Evolutionary conservation across 2,797 vertebrate species (phyloP).

Genomic region (Anabacerthia variegaticeps): DNA sequence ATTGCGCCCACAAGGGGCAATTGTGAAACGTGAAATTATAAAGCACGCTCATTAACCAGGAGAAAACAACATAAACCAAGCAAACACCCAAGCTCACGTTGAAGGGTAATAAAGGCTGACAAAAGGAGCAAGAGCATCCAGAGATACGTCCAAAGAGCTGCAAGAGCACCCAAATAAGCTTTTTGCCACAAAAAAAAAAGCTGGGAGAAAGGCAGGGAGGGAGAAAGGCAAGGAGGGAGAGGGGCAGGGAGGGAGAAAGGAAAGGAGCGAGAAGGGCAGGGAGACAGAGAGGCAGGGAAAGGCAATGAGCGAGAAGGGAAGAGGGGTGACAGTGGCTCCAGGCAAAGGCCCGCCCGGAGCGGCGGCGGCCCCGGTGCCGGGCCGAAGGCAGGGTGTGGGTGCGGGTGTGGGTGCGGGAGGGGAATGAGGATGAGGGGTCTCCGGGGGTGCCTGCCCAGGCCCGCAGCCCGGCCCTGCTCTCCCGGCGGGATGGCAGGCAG

Average conservation of each 20-base stretch:
- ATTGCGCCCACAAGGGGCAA: background rate
- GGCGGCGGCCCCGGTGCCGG: accelerated
- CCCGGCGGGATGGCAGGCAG: accelerated
- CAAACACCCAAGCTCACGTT: background rate
- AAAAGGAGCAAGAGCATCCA: background rate
- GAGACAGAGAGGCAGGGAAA: background rate
- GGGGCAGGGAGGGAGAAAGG: no score
- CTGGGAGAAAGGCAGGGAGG: accelerated
- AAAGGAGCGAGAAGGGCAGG: no score
- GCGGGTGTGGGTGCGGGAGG: accelerated
- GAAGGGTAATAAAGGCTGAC: background rate
- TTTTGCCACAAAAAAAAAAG: accelerated
- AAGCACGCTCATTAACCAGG: background rate
- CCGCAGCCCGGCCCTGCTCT: no score
- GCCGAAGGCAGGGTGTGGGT: accelerated
- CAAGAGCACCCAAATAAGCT: no score
- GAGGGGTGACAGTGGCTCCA: accelerated
- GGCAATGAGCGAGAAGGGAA: accelerated
- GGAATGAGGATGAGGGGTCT: accelerated
- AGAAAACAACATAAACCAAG: background rate
- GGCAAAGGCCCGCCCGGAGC: accelerated
- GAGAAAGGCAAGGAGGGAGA: background rate
- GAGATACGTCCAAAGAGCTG: no score
- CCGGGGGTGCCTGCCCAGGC: accelerated
- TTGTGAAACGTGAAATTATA: background rate